Percentiles rank a stretch among this genome's conserved stretches.
Evolutionary conservation across 2,797 vertebrate species (phyloP).

Genomic region (Sciurus vulgaris): DNA sequence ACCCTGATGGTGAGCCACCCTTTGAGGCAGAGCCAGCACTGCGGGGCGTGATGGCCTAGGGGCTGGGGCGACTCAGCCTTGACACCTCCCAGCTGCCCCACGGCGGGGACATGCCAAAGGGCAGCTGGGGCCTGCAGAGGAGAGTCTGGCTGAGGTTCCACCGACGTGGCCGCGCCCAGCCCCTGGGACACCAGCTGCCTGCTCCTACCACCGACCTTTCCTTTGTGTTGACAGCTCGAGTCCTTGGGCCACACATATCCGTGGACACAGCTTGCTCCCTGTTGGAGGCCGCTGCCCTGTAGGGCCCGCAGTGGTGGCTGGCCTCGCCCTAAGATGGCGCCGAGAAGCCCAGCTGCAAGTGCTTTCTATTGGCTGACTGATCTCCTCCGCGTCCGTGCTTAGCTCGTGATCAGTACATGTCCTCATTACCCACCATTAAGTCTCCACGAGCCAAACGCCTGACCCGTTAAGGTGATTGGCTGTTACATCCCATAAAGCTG

Average conservation of each 20-base stretch:
- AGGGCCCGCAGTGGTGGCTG: too few relatives aligned
- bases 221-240: not conserved
- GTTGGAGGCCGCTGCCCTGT: too few relatives aligned
- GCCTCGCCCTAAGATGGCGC: too few relatives aligned
- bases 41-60: not conserved
- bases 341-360: too few relatives aligned
- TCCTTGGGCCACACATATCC: not conserved
- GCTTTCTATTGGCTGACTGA: too few relatives aligned
- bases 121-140: not conserved
- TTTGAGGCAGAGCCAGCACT: not conserved
- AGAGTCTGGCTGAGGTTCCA: not conserved
- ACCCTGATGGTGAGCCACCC: too few relatives aligned
- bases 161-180: not conserved
- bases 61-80: accelerated
- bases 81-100: not conserved
- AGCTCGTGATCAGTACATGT: too few relatives aligned
- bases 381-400: too few relatives aligned
- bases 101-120: not conserved
- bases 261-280: not conserved
- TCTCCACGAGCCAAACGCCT: too few relatives aligned
- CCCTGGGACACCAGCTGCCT: not conserved
- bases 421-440: too few relatives aligned
- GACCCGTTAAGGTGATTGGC: too few relatives aligned
- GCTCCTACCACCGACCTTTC: not conserved
- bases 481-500: too few relatives aligned